Conservation (phyloP, 2,888 invertebrate genomes). For the Hemithea aestivaria region DNA sequence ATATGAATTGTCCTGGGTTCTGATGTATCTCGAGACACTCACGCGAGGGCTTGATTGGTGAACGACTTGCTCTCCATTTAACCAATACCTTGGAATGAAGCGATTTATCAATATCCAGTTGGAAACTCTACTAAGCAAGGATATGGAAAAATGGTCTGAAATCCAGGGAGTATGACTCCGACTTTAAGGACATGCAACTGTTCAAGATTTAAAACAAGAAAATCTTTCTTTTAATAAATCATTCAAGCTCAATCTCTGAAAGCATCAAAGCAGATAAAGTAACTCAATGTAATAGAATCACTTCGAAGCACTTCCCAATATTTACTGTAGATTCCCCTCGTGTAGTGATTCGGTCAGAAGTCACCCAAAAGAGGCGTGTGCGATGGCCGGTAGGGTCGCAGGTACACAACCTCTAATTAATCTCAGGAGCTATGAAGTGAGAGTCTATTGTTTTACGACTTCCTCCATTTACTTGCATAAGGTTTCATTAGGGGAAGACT, state of each 20-base stretch:
- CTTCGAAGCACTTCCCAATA: conserved; percentile 75
- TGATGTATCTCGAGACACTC: conserved; percentile 47
- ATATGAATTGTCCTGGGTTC: conserved; percentile 45
- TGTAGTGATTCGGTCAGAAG: conserved; percentile 59
- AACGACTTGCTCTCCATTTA: conserved; percentile 17
- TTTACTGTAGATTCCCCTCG: conserved; percentile 72
- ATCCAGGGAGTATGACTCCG: too few relatives aligned
- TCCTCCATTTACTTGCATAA: conserved; percentile 24
- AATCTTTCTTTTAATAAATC: conserved; percentile 30
- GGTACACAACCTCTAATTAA: conserved; percentile 72
- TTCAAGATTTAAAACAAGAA: too few relatives aligned
- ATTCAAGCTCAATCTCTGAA: conserved; percentile 36
- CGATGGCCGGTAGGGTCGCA: conserved; percentile 60
- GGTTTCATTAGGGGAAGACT: conserved; percentile 2
- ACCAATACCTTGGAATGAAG: conserved; percentile 15
- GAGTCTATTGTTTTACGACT: conserved; percentile 41
- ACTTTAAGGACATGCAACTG: too few relatives aligned
- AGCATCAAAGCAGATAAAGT: conserved; percentile 52
- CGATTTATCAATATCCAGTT: conserved; percentile 17
- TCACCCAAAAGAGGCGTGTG: conserved; percentile 71
- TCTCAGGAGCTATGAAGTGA: conserved; percentile 33
- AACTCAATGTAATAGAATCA: conserved; percentile 75
- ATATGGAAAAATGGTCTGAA: too few relatives aligned
- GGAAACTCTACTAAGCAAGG: too few relatives aligned
- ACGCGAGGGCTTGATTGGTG: conserved; percentile 48